phyloP scores from a whole-genome alignment of 2,797 vertebrate genomes.

The Oryzias sinensis region DNA sequence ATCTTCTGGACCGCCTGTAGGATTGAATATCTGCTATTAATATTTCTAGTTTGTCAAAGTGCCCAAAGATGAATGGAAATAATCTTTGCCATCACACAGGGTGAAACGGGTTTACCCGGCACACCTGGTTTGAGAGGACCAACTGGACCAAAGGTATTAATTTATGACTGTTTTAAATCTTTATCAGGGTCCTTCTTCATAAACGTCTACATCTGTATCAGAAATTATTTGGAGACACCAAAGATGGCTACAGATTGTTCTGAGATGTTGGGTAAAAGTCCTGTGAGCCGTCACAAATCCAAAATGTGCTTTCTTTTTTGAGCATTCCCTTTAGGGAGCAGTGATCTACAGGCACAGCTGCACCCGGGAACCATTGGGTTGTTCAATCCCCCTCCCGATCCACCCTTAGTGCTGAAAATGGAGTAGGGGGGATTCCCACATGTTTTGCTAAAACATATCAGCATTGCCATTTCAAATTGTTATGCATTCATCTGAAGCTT shows the following conservation, averaged over 20 bases:
- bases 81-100: conserved; percentile 71
- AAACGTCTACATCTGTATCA: neutral
- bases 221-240: neutral
- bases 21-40: conserved; percentile 43
- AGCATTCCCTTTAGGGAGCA: too few species aligned
- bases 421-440: neutral
- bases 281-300: too few species aligned
- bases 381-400: neutral
- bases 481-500: neutral
- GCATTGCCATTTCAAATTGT: too few species aligned
- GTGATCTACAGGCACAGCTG: too few species aligned
- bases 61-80: conserved; percentile 6
- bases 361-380: too few species aligned
- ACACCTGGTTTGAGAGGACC: conserved; percentile 82
- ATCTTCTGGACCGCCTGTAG: conserved; percentile 80
- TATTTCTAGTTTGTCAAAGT: neutral
- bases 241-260: too few species aligned
- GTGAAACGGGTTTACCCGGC: conserved; percentile 83
- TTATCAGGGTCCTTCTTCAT: neutral
- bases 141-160: conserved; percentile 84
- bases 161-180: conserved; percentile 5
- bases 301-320: too few species aligned
- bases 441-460: neutral
- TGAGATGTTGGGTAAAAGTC: too few species aligned
- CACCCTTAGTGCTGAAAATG: neutral